phyloP scores from a whole-genome alignment of 2,113 vertebrate species.

The Azemiops feae region DNA sequence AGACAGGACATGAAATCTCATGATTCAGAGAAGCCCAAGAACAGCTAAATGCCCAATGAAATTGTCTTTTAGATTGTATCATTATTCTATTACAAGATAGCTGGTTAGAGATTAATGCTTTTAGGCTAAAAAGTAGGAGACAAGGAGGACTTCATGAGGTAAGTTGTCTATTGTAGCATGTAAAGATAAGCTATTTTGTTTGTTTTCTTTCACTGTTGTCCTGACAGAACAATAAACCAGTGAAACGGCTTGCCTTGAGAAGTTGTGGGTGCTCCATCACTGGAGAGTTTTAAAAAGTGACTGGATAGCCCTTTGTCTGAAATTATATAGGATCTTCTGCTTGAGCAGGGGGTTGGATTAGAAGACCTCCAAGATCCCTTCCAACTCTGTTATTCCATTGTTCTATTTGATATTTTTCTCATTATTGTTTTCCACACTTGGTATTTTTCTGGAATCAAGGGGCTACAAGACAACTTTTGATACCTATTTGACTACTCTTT shows the following conservation, averaged over 20 bases:
- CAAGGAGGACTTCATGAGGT: background rate
- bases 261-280: too few species aligned
- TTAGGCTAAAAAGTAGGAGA: background rate
- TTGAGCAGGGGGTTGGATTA: background rate
- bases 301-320: background rate
- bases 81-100: background rate
- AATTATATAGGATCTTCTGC: background rate
- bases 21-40: background rate
- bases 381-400: background rate
- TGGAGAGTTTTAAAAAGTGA: too few species aligned
- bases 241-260: too few species aligned
- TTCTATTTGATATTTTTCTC: background rate
- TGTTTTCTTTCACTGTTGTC: background rate
- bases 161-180: background rate
- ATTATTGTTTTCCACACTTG: background rate
- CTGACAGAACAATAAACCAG: too few species aligned
- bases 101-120: background rate
- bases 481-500: background rate
- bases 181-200: background rate
- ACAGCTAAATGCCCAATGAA: background rate
- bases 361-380: background rate
- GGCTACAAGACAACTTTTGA: background rate
- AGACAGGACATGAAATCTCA: background rate
- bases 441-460: background rate
- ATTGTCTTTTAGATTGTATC: background rate